Conservation (phyloP, 2,113 vertebrate genomes). For the Plecotus auritus region DNA sequence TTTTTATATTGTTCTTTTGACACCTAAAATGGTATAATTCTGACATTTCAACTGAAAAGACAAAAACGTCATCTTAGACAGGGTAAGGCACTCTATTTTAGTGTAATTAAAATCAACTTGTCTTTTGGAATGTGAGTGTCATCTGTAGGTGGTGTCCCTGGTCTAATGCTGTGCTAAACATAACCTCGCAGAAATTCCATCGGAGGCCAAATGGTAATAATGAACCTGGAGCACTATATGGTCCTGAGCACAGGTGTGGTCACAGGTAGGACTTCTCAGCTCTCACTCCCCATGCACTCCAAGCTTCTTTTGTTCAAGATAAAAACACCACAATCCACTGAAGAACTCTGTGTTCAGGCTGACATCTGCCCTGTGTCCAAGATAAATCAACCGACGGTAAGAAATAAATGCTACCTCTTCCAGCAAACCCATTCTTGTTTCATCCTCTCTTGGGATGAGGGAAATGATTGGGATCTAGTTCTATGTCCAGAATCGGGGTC, state of each 20-base stretch:
- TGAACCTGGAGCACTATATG: fast-evolving
- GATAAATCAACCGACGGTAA: background rate
- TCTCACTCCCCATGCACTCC: background rate
- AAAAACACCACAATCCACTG: too few species aligned
- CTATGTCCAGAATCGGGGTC: fast-evolving
- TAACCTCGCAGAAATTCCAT: background rate
- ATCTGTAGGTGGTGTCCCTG: background rate
- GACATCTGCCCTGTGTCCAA: too few species aligned
- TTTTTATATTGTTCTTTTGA: slow-evolving; percentile 55
- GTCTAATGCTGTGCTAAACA: background rate
- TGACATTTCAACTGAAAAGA: slow-evolving; percentile 47
- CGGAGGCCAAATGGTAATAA: fast-evolving
- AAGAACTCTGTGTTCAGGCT: background rate
- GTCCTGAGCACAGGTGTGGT: background rate
- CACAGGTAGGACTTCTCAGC: fast-evolving
- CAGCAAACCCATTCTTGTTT: background rate
- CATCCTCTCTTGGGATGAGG: background rate
- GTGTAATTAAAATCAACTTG: background rate
- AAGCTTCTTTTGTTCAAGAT: background rate
- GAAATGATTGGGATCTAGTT: too few species aligned
- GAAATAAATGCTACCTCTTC: background rate
- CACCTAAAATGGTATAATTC: slow-evolving; percentile 48
- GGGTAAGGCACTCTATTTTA: background rate
- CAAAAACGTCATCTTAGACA: slow-evolving; percentile 11
- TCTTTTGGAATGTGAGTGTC: background rate